Percentiles rank a stretch among this genome's conserved stretches.
Conservation (phyloP, 2,888 invertebrate genomes). For the Agonum fuliginosum region DNA sequence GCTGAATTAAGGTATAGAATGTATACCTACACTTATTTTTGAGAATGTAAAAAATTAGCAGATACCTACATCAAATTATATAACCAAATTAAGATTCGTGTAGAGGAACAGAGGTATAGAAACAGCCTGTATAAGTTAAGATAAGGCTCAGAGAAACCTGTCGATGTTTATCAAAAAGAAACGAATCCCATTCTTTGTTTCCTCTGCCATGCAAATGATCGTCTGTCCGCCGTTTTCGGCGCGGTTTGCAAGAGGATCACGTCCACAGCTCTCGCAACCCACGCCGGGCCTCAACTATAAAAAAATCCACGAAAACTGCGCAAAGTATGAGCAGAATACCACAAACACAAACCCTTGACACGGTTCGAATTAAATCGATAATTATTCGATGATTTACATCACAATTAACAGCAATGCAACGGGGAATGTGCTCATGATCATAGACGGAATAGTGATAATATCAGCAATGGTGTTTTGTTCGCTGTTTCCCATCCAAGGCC, state of each 20-base stretch:
- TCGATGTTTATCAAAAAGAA: conserved; percentile 27
- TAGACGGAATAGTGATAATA: conserved; percentile 39
- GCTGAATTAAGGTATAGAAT: too few species aligned
- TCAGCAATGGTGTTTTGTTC: conserved; percentile 39
- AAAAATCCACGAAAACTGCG: conserved; percentile 41
- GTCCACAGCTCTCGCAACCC: conserved; percentile 16
- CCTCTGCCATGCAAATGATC: conserved; percentile 38
- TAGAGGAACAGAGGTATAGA: too few species aligned
- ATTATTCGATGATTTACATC: conserved; percentile 45
- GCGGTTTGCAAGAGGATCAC: conserved; percentile 41
- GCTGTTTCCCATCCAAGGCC: conserved; percentile 53
- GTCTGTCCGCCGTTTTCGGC: conserved; percentile 9
- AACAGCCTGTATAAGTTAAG: too few species aligned
- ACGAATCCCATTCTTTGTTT: conserved; percentile 31
- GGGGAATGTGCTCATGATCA: conserved; percentile 23
- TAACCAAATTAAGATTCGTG: too few species aligned
- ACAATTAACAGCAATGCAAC: conserved; percentile 39
- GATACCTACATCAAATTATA: too few species aligned
- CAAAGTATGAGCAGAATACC: not conserved
- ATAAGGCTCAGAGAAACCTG: conserved; percentile 5
- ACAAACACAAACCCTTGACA: conserved; percentile 36
- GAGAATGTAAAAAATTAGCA: too few species aligned
- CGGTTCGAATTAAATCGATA: conserved; percentile 40
- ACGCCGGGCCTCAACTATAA: conserved; percentile 43
- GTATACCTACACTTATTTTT: too few species aligned